A percentile compares a stretch with the other conserved stretches of the same genome.
Evolutionary conservation across 2,888 invertebrate genomes (phyloP).

Genomic region (Pelosia muscerda): DNA sequence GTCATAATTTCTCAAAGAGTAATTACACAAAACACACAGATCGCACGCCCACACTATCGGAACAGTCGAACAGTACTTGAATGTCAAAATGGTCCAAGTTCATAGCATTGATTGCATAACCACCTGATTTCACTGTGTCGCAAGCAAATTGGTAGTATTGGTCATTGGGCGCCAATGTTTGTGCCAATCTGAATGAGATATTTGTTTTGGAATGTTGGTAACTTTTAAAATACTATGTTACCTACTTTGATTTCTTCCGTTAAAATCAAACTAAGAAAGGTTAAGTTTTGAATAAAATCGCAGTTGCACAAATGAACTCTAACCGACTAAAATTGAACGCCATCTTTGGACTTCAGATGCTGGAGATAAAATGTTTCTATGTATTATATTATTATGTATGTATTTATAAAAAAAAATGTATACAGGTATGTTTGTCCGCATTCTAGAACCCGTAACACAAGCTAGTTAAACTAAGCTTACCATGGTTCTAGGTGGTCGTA

Average conservation of each 20-base stretch:
- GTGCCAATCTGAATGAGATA: constrained; percentile 3
- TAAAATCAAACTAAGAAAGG: neutral
- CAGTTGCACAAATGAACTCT: no score
- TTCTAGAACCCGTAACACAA: no score
- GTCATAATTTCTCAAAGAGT: no score
- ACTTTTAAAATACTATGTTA: neutral
- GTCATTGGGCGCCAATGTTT: constrained; percentile 11
- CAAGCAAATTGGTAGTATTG: constrained; percentile 10
- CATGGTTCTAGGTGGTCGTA: no score
- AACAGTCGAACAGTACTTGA: constrained; percentile 5
- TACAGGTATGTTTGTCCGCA: no score
- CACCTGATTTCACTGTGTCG: constrained; percentile 22
- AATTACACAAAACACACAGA: no score
- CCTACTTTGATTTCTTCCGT: neutral
- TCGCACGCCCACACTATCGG: neutral
- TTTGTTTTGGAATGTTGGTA: constrained; percentile 7
- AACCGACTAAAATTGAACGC: no score
- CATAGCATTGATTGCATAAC: constrained; percentile 22
- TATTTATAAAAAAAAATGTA: no score
- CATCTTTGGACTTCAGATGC: no score
- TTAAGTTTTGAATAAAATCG: neutral
- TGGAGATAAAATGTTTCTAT: no score
- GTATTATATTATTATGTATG: no score
- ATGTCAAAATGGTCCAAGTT: constrained; percentile 21
- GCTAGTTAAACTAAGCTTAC: no score